Conservation (phyloP, 2,888 invertebrate species). For the Ephialtes manifestator region DNA sequence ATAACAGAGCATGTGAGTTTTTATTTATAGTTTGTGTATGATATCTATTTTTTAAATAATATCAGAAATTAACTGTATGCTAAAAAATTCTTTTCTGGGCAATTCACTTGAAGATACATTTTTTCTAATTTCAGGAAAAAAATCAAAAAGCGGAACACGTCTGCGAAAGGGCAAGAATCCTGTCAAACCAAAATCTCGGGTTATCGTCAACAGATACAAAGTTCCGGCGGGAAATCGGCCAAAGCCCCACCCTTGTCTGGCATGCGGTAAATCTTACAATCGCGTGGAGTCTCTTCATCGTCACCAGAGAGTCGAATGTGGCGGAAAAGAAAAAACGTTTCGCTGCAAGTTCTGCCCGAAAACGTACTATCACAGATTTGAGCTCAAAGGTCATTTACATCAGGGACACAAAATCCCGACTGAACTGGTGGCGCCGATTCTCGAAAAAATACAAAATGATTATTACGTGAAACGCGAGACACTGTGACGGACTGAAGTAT, state of each 20-base stretch:
- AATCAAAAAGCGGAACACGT: not conserved
- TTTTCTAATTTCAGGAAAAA: slow-evolving; percentile 16
- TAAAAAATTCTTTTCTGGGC: not conserved
- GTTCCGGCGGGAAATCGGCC: not conserved
- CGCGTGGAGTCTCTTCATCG: slow-evolving; percentile 74
- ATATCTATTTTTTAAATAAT: not conserved
- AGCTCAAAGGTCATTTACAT: slow-evolving; percentile 84
- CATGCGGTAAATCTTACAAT: slow-evolving; percentile 75
- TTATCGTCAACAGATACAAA: not conserved
- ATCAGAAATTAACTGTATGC: not conserved
- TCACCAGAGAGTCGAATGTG: slow-evolving; percentile 74
- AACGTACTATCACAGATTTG: slow-evolving; percentile 85
- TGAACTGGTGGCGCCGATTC: slow-evolving; percentile 37
- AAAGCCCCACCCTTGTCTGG: slow-evolving; percentile 46
- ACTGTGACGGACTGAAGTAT: not conserved
- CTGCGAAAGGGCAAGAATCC: not conserved
- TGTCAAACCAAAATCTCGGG: not conserved
- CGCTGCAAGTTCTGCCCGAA: slow-evolving; percentile 84
- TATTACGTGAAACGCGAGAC: slow-evolving; percentile 10
- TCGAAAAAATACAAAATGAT: slow-evolving; percentile 40
- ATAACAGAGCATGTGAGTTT: not conserved
- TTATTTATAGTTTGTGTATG: not conserved
- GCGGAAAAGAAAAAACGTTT: slow-evolving; percentile 82
- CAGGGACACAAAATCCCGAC: slow-evolving; percentile 67
- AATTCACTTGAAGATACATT: not conserved